These are phyloP conservation scores for Pachycephala philippinensis DNA, from an alignment of 2,113 vertebrate species.

Conservation along the genomic window DNA sequence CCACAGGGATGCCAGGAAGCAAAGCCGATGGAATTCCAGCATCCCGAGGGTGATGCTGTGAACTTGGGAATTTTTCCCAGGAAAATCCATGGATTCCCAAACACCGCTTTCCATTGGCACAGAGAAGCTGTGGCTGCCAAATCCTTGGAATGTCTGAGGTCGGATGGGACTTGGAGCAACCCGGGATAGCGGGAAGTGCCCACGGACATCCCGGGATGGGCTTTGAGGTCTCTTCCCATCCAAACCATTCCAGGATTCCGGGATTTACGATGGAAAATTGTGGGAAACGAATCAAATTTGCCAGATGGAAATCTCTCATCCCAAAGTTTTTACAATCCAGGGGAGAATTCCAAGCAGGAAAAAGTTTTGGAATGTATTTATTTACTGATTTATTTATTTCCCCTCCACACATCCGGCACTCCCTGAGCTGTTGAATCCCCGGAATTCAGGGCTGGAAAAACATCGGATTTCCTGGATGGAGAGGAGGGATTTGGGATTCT, in stretches of 20 bases:
- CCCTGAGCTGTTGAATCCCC: background rate
- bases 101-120: background rate
- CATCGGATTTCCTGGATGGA: background rate
- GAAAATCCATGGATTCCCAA: background rate
- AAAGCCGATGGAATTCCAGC: background rate
- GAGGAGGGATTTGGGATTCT: background rate
- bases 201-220: background rate
- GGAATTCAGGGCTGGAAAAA: background rate
- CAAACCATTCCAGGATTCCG: background rate
- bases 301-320: background rate
- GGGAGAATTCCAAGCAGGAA: background rate
- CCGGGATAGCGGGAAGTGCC: background rate
- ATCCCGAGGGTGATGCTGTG: fast-evolving
- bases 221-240: background rate
- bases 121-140: background rate
- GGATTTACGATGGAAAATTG: background rate
- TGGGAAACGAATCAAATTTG: background rate
- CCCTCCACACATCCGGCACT: background rate
- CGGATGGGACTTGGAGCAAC: background rate
- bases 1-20: background rate
- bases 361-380: background rate
- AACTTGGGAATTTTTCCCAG: background rate
- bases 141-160: background rate
- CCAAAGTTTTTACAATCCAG: fast-evolving
- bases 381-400: background rate